Conservation (phyloP, 1,140 invertebrate species). For the Halictus rubicundus region DNA sequence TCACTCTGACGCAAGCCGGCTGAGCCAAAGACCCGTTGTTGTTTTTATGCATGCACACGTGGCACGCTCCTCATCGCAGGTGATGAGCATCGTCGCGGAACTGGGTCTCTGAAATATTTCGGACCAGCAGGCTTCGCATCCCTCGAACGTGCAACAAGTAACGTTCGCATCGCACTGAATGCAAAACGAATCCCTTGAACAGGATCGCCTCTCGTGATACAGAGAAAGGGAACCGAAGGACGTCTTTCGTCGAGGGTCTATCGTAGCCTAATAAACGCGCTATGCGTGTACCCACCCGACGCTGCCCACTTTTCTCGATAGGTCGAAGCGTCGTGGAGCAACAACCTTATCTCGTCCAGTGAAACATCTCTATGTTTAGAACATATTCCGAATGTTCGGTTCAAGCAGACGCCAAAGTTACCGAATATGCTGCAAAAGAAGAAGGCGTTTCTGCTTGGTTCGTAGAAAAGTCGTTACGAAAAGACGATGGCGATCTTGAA, state of each 20-base stretch:
- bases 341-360: background rate
- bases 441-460: no score
- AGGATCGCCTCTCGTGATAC: background rate
- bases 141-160: no score
- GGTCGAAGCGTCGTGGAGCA: background rate
- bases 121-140: no score
- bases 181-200: background rate
- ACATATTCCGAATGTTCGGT: no score
- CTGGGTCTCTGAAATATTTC: background rate
- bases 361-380: background rate
- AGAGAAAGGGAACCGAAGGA: no score
- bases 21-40: slow-evolving; percentile 57
- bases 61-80: no score
- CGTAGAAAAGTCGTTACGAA: no score
- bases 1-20: slow-evolving; percentile 17
- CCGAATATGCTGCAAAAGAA: no score
- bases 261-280: slow-evolving; percentile 10
- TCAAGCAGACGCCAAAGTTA: no score
- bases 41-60: background rate
- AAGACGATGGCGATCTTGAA: no score
- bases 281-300: no score
- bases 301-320: background rate
- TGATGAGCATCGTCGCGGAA: background rate
- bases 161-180: background rate
- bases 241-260: background rate